Evolutionary conservation across 2,888 invertebrate genomes (phyloP), one percentile per base, ranked within the genome.

Genomic region (Atherix ibis): DNA sequence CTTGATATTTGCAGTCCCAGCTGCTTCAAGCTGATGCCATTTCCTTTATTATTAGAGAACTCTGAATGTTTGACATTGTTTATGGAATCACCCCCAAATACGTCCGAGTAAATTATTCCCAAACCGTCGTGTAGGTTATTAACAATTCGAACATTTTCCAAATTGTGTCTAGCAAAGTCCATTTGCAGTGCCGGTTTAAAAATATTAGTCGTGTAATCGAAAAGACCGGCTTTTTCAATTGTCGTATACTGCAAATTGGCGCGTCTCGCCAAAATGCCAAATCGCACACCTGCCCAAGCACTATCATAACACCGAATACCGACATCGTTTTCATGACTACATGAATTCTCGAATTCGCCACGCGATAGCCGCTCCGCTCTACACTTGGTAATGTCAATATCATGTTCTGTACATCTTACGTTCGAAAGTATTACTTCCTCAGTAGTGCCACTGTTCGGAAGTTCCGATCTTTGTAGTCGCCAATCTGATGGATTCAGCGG

Each of bases 121-220:
- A 98, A 65, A 0, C 97, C 98, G 52, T 94, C 91, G 47, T 88
- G 83, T 34, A 83, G 75, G 54, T 94, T 95, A 50, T 91, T 76
- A 0, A 73, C 66, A 13, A 97, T 69, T 46, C 75, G 73, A 3
- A 87, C 71, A 48, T 78, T 82, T 56, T 87, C 84, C 45, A 87
- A 63, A 44, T 83, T 78, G 47, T 85, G 85, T 12, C 81, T 68
- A 2, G 82, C 76, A 48, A 85, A 83, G 51, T 87, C 87, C 44
- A 87, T 79, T 63, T 89, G 89, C 10, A 91, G 59, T 0, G 91
- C 91, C 6, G 91, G 85, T 53, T 83, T 87, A 46, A 91, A 87
- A 1, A 71, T 58, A 58, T 82, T 83, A 0, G 85, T 87, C 0
- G 84, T 76, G 52, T 89, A 94, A 62, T 98, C 97, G 34, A 94